A percentile compares a stretch with the other conserved stretches of the same genome.
Conservation (phyloP, 2,113 vertebrate genomes). For the Trematocara nigrifrons region DNA sequence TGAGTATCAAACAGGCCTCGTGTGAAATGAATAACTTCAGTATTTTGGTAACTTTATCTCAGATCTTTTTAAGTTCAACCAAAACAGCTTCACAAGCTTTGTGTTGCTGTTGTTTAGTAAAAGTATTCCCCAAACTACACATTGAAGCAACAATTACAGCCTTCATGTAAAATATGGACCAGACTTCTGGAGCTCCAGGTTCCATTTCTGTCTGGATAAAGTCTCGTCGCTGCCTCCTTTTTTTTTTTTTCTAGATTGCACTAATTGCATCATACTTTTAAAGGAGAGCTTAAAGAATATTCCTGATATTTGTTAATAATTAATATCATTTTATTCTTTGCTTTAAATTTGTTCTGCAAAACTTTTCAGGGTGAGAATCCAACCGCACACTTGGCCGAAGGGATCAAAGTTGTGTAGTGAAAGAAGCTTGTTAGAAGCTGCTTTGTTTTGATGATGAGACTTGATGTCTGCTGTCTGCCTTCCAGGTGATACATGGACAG, state of each 20-base stretch:
- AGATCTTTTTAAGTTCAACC: background rate
- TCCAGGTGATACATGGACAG: conserved; percentile 93
- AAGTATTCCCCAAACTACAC: background rate
- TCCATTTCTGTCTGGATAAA: background rate
- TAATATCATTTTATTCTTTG: background rate
- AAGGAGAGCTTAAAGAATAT: background rate
- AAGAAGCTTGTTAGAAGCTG: background rate
- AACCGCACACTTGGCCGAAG: accelerated
- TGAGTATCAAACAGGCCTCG: accelerated
- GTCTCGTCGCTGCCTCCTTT: background rate
- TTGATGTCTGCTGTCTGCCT: background rate
- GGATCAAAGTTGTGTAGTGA: background rate
- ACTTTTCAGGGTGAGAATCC: background rate
- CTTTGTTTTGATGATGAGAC: background rate
- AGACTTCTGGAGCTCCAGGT: background rate
- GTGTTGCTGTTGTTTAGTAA: background rate
- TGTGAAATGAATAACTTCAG: background rate
- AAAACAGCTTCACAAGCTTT: background rate
- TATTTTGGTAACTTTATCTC: background rate
- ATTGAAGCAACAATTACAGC: background rate
- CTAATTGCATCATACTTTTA: background rate
- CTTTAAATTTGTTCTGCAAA: background rate
- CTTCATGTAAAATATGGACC: background rate
- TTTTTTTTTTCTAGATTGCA: background rate
- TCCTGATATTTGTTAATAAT: background rate